A percentile compares a stretch with the other conserved stretches of the same genome.
Evolutionary conservation across 2,113 vertebrate species (phyloP).

Genomic region (Microcebus jonahi): DNA sequence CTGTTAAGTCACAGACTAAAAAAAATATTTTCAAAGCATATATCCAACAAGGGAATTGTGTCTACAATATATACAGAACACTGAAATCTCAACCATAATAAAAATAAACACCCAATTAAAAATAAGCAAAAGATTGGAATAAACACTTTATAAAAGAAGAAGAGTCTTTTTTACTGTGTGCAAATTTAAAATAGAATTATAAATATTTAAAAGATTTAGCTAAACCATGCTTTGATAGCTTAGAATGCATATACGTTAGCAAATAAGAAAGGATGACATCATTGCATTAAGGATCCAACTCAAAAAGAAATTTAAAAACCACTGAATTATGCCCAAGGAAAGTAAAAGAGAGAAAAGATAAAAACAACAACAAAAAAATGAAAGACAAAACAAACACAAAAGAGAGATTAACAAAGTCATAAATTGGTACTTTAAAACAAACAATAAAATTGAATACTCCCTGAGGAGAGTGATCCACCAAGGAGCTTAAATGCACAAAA

Average conservation of each 20-base stretch:
- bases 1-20: not conserved
- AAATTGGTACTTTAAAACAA: not conserved
- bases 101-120: slow-evolving; percentile 14
- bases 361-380: not conserved
- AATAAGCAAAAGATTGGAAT: not conserved
- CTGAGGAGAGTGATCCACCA: not conserved
- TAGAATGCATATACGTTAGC: not conserved
- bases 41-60: not conserved
- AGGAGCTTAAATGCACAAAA: not conserved
- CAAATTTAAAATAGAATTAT: slow-evolving; percentile 3
- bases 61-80: not conserved
- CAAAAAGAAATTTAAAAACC: not conserved
- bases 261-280: not conserved
- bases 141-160: not conserved
- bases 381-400: not conserved
- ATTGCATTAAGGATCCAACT: not conserved
- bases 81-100: not conserved
- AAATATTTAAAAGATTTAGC: not conserved
- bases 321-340: not conserved
- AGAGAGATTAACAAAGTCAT: not conserved
- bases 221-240: not conserved
- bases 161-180: slow-evolving; percentile 6
- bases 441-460: not conserved
- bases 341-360: not conserved
- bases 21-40: not conserved